Percentiles rank a stretch among this genome's conserved stretches.
These are phyloP conservation scores for Phocoena phocoena DNA, from an alignment of 2,113 vertebrate species.

Conservation along the genomic window DNA sequence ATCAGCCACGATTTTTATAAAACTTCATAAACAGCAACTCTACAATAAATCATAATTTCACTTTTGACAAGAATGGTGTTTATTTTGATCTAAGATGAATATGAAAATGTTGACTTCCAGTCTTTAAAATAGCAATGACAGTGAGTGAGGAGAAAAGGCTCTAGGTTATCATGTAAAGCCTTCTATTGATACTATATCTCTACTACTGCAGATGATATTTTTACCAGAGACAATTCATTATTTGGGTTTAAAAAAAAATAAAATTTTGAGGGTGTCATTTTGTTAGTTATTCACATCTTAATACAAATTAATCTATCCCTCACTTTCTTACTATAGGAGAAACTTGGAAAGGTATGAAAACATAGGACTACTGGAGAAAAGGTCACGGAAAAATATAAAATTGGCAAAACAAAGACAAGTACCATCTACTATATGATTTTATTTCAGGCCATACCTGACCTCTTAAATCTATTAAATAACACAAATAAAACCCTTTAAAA, in stretches of 20 bases:
- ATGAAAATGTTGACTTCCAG: not conserved
- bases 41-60: not conserved
- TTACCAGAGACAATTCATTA: not conserved
- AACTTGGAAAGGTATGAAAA: not conserved
- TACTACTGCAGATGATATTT: not conserved
- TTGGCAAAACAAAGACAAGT: constrained; percentile 44
- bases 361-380: not conserved
- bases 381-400: not conserved
- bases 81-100: not conserved
- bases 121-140: not conserved
- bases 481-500: constrained; percentile 62
- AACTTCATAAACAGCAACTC: not conserved
- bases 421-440: not conserved
- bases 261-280: not conserved
- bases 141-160: not conserved
- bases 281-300: not conserved
- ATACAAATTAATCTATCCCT: not conserved
- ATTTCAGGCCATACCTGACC: not conserved
- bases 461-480: constrained; percentile 33
- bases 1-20: not conserved
- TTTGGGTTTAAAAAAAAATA: not conserved
- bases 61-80: not conserved
- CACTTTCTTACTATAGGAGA: not conserved
- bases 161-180: fast-evolving
- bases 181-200: not conserved